These are phyloP conservation scores for Mormyrus hasselquistii DNA, from an alignment of 2,797 vertebrate species.

Conservation along the genomic window DNA sequence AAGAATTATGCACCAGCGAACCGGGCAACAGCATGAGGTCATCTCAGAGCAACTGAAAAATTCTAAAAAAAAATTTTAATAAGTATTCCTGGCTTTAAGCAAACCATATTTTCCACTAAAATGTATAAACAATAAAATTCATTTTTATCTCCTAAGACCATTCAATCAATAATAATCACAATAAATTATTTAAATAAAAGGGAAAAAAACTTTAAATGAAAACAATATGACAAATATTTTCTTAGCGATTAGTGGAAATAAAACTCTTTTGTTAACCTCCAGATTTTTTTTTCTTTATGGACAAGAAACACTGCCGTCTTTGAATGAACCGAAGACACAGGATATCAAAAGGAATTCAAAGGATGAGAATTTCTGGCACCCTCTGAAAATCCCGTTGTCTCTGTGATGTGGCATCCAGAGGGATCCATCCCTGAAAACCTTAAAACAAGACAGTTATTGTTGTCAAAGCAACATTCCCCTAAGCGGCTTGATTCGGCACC, in stretches of 20 bases:
- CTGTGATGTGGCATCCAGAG: slow-evolving; percentile 4
- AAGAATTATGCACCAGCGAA: slow-evolving; percentile 44
- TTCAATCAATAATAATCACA: background rate
- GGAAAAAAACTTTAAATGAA: background rate
- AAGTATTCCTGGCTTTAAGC: background rate
- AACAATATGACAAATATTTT: background rate
- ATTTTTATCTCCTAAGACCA: background rate
- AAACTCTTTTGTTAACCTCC: slow-evolving; percentile 4
- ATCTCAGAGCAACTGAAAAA: slow-evolving; percentile 26
- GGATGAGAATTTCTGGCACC: slow-evolving; percentile 15
- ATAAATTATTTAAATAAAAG: background rate
- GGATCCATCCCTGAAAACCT: slow-evolving; percentile 11
- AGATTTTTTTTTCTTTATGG: background rate
- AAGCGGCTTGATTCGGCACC: slow-evolving; percentile 26
- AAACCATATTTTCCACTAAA: background rate
- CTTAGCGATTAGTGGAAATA: background rate
- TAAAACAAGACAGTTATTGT: slow-evolving; percentile 28
- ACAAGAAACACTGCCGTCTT: background rate
- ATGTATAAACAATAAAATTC: background rate
- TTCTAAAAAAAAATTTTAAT: background rate
- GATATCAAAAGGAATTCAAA: slow-evolving; percentile 18
- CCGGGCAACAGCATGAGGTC: slow-evolving; percentile 39
- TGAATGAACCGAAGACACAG: slow-evolving; percentile 8
- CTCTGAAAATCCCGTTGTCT: slow-evolving; percentile 18
- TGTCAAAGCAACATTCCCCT: slow-evolving; percentile 19